Evolutionary conservation across 2,888 invertebrate species (phyloP).

Genomic region (Opisthograptis luteolata): DNA sequence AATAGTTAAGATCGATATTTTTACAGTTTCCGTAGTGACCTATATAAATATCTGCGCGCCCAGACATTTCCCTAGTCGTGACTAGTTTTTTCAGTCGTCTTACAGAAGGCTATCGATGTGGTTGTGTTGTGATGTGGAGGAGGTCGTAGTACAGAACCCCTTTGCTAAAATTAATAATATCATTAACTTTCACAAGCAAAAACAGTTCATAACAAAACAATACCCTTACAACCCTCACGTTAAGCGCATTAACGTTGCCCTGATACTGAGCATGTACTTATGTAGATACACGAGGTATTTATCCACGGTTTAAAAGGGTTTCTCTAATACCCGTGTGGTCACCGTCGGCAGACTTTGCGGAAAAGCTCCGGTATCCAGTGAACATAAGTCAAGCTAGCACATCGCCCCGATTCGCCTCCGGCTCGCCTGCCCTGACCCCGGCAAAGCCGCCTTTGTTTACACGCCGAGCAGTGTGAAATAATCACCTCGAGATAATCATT

Average conservation of each 20-base stretch:
- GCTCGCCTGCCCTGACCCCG: constrained; percentile 65
- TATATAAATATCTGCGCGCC: too few relatives aligned
- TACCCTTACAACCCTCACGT: constrained; percentile 2
- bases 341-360: constrained; percentile 74
- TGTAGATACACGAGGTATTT: constrained; percentile 14
- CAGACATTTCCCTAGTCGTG: too few relatives aligned
- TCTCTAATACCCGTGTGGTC: constrained; percentile 56
- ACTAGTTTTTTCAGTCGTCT: too few relatives aligned
- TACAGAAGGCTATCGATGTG: too few relatives aligned
- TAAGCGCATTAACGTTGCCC: constrained; percentile 6
- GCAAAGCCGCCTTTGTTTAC: constrained; percentile 62
- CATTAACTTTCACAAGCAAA: constrained; percentile 1
- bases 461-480: constrained; percentile 56
- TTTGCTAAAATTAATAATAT: too few relatives aligned
- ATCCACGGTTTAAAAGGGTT: constrained; percentile 32
- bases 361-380: constrained; percentile 74
- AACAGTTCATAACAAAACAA: not conserved
- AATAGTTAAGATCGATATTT: not conserved
- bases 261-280: constrained; percentile 1
- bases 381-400: constrained; percentile 75
- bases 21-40: too few relatives aligned
- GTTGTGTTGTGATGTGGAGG: too few relatives aligned
- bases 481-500: constrained; percentile 64
- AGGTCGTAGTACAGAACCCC: too few relatives aligned
- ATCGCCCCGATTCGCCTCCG: constrained; percentile 71